Evolutionary conservation across 2,888 invertebrate species (phyloP).

Genomic region (Sphaeridia pumilis): DNA sequence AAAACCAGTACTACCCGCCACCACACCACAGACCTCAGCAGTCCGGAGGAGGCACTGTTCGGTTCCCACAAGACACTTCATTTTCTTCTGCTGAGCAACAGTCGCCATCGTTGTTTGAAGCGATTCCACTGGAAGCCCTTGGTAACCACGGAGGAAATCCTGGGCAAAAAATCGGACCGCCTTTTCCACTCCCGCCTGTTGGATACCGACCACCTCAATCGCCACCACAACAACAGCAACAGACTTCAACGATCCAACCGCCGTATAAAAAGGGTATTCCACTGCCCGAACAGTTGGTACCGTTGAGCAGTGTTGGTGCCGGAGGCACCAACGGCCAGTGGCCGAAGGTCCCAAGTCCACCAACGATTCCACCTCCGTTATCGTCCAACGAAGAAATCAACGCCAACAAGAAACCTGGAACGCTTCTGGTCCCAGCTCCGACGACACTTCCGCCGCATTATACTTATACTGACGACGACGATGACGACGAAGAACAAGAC

Average conservation of each 20-base stretch:
- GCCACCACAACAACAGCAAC: conserved; percentile 37
- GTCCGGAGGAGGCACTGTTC: background rate
- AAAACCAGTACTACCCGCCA: background rate
- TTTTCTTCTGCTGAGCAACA: background rate
- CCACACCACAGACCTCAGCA: conserved; percentile 4
- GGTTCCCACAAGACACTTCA: background rate
- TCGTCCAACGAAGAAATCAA: background rate
- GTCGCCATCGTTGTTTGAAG: conserved; percentile 34
- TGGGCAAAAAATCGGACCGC: conserved; percentile 29
- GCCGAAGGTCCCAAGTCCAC: conserved; percentile 12
- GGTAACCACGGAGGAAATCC: conserved; percentile 26
- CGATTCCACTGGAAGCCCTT: conserved; percentile 36
- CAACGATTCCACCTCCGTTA: conserved; percentile 11
- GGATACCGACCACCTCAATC: conserved; percentile 39
- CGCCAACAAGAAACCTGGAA: background rate
- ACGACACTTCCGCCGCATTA: background rate
- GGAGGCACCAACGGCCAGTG: background rate
- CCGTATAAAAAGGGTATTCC: conserved; percentile 58
- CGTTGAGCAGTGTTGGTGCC: conserved; percentile 8
- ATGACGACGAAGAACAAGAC: conserved; percentile 10
- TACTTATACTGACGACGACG: conserved; percentile 8
- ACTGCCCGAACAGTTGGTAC: conserved; percentile 58
- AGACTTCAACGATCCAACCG: conserved; percentile 41
- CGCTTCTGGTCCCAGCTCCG: conserved; percentile 11
- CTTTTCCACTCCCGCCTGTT: conserved; percentile 25